Base-by-base conservation (phyloP, 2,797 vertebrate genomes). In the Rhadinocentrus ornatus region DNA sequence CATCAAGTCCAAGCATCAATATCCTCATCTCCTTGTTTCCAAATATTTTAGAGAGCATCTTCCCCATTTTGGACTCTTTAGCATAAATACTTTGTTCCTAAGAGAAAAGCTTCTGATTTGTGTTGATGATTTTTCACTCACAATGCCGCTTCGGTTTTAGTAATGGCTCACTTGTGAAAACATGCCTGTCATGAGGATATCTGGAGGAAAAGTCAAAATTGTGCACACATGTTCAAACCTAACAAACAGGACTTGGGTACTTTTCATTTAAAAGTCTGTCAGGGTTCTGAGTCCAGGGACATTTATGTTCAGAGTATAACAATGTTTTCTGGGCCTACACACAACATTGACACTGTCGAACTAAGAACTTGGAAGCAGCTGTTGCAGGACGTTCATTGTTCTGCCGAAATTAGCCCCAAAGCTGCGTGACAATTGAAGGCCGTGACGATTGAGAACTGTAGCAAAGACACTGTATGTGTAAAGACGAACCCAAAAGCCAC, bases 11-110 rank as follows among this genome's bases (percentile, higher is more conserved):
- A 77, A 99, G 93, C 98, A 99, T 99, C 93, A 99, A 90, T 96
- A 99, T 99, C 95, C 98, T 97, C 98, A 99, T 99, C 93, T 99
- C 98, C 94, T 99, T 99, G 96, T 99, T 99, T 87, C 98, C 98
- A 88, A 99, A 99, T 86, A 99, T 99, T 90, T 99, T 99, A 73
- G 98, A 99, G 61, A 99, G 95, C 95, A 98, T 94, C 92, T 99
- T 99, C 93, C 98, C 98, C 98, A 99, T 99, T 89, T 93, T 95
- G 88, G 87, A 89, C 89, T 90, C 69, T 87, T 83, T 89, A 86
- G 93, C 94, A 95, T 95, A 95, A 93, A 95, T 94, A 92, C 75
- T 81, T 81, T 76, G 78, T 63, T 82, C 62, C 77, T 71, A 83
- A 53, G 68, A 81, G 77, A 89, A 85, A 79, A 75, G 63, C n/a